Evolutionary conservation across 2,797 vertebrate species (phyloP).

Genomic region (Aldrovandia affinis): DNA sequence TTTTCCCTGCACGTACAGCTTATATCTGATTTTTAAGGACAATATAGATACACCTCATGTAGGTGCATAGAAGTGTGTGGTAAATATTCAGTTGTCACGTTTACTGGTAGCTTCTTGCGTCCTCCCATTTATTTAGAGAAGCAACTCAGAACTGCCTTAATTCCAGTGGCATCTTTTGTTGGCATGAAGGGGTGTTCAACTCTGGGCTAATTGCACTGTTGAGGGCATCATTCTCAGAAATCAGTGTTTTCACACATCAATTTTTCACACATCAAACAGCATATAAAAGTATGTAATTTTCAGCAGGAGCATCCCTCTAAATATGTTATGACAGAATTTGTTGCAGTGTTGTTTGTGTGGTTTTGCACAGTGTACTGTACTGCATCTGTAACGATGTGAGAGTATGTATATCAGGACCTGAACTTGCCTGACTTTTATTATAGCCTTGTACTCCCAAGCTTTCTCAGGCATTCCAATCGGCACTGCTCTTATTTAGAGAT

Average conservation of each 20-base stretch:
- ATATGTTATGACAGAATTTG: not conserved
- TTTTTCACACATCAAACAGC: not conserved
- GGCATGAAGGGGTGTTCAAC: not conserved
- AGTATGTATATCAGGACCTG: not conserved
- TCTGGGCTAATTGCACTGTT: not conserved
- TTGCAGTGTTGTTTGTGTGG: not conserved
- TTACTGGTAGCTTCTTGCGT: not conserved
- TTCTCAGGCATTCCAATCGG: not conserved
- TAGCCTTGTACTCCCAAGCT: not conserved
- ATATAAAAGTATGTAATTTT: not conserved
- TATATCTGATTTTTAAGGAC: not conserved
- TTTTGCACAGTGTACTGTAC: not conserved
- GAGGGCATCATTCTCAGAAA: not conserved
- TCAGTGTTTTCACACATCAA: not conserved
- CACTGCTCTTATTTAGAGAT: not conserved
- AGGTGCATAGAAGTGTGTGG: not conserved
- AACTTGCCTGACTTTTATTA: not conserved
- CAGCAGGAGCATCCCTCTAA: not conserved
- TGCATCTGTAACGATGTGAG: not conserved
- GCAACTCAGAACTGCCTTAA: not conserved
- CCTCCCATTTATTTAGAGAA: not conserved
- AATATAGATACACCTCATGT: not conserved
- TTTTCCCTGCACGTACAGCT: not conserved
- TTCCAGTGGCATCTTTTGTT: not conserved
- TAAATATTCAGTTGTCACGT: not conserved